Evolutionary conservation across 2,797 vertebrate species (phyloP).

Genomic region (Trematomus bernacchii): DNA sequence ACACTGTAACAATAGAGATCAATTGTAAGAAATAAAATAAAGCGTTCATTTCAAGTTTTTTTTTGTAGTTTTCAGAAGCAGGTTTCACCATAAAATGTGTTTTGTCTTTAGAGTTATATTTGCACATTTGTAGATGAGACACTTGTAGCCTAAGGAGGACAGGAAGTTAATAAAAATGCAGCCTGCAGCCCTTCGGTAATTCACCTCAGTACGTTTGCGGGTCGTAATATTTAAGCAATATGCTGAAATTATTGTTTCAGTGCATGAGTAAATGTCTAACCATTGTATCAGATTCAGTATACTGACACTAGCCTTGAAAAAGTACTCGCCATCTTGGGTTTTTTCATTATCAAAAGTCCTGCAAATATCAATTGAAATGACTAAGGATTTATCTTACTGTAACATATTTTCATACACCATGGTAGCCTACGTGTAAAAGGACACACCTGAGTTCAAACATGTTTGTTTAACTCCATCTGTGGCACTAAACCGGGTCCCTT

Average conservation of each 20-base stretch:
- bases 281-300: constrained; percentile 21
- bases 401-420: constrained; percentile 38
- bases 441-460: constrained; percentile 39
- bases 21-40: constrained; percentile 21
- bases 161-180: constrained; percentile 35
- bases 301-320: constrained; percentile 38
- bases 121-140: constrained; percentile 65
- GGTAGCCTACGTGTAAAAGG: constrained; percentile 49
- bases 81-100: constrained; percentile 36
- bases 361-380: constrained; percentile 6
- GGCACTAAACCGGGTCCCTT: constrained; percentile 55
- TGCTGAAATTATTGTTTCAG: constrained; percentile 58
- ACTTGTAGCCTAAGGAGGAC: constrained; percentile 57
- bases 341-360: constrained; percentile 24
- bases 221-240: constrained; percentile 76
- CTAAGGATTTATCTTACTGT: constrained; percentile 42
- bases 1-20: constrained; percentile 59
- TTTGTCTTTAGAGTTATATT: constrained; percentile 60
- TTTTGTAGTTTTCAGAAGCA: constrained; percentile 25
- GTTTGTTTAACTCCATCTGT: constrained; percentile 39
- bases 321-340: constrained; percentile 26
- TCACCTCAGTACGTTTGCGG: constrained; percentile 63
- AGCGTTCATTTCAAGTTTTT: constrained; percentile 22
- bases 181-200: constrained; percentile 3
- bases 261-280: constrained; percentile 39